Evolutionary conservation across 1,140 invertebrate species (phyloP).

Genomic region (Pogonognathellus flavescens): DNA sequence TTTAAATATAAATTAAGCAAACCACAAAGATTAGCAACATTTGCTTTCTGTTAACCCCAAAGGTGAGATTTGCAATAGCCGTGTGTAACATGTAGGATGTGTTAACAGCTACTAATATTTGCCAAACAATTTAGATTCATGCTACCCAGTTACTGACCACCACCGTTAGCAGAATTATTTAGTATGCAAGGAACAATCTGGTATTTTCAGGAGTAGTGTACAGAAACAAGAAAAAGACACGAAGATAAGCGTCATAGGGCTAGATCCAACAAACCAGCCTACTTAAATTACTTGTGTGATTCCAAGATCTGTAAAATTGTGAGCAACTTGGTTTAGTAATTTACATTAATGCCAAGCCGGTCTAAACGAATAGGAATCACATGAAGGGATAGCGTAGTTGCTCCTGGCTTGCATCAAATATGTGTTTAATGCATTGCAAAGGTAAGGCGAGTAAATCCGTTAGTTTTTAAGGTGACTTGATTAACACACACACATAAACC

Average conservation of each 20-base stretch:
- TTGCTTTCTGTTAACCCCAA: too few relatives aligned
- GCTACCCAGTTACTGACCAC: neutral
- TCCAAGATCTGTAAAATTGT: slow-evolving; percentile 23
- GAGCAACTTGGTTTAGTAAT: neutral
- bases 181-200: slow-evolving; percentile 5
- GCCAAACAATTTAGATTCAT: neutral
- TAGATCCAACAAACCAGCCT: neutral
- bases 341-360: slow-evolving; percentile 18
- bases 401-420: too few relatives aligned
- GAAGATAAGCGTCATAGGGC: too few relatives aligned
- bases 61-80: too few relatives aligned
- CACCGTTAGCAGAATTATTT: neutral
- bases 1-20: too few relatives aligned
- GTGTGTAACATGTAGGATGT: too few relatives aligned
- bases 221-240: slow-evolving; percentile 21
- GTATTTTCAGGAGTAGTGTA: neutral
- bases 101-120: too few relatives aligned
- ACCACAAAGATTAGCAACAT: too few relatives aligned
- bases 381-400: neutral
- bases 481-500: neutral
- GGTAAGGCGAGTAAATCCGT: neutral
- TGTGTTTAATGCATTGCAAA: neutral
- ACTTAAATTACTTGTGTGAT: neutral
- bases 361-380: neutral
- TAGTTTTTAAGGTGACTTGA: neutral